Percentiles rank a stretch among this genome's conserved stretches.
Evolutionary conservation across 2,888 invertebrate species (phyloP).

Genomic region (Eupithecia insigniata): DNA sequence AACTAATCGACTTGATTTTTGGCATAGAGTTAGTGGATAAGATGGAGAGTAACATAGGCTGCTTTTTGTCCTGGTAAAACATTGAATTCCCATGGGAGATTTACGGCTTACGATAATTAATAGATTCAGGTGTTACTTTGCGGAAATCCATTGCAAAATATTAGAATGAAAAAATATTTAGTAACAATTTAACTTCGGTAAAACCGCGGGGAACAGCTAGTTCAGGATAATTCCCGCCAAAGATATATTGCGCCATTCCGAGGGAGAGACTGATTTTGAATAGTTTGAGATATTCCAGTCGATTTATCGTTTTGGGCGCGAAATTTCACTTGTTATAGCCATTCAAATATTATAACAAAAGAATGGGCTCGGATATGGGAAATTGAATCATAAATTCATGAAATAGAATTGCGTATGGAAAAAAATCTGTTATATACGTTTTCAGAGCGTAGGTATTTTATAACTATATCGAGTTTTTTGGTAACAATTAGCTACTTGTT

Average conservation of each 20-base stretch:
- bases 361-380: constrained; percentile 42
- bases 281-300: constrained; percentile 66
- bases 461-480: constrained; percentile 17
- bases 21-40: no score
- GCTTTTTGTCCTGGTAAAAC: no score
- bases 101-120: no score
- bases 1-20: no score
- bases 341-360: constrained; percentile 46
- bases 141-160: no score
- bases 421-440: constrained; percentile 21
- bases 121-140: no score
- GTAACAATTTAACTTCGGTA: no score
- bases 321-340: constrained; percentile 50
- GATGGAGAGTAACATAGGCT: no score
- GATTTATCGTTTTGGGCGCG: constrained; percentile 62
- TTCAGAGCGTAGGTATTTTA: constrained; percentile 23
- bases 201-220: no score
- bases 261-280: constrained; percentile 67
- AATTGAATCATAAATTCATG: constrained; percentile 44
- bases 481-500: constrained; percentile 28
- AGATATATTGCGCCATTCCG: constrained; percentile 58
- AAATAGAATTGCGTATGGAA: constrained; percentile 39
- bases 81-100: no score
- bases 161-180: no score
- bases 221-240: constrained; percentile 49